Evolutionary conservation across 2,797 vertebrate species (phyloP), one percentile per base, ranked within the genome.

Genomic region (Malurus leucopterus): DNA sequence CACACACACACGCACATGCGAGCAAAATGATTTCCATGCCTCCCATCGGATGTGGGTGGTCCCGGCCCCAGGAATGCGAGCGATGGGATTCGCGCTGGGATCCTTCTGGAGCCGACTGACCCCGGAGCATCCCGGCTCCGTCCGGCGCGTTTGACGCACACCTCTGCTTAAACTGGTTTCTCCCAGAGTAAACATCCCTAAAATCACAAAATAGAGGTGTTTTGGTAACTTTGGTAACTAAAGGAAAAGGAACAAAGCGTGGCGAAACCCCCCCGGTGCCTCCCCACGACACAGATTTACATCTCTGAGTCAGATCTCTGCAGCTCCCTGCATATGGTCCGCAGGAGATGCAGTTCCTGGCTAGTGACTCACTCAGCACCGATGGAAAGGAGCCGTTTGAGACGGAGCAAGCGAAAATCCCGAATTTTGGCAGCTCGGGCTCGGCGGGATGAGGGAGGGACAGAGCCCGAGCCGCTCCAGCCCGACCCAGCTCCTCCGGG

Each of bases 251-350:
- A 92, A 93, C 68, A 58, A 85, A 87, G 92, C 30, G 53, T 32
- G 43, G 24, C 63, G 58, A 55, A 88, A 12, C 59, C 58, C 87
- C 50, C 51, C 49, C 59, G 32, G 83, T 57, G 83, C 92, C 79
- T 92, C 90, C 57, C 76, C 85, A 82, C 58, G 73, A 73, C 83
- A 67, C 92, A 74, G 77, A 91, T 94, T 92, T 89, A 82, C 92
- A 88, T 93, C 84, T 95, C 81, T 94, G 91, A 95, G 95, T 96
- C 94, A 96, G 90, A 88, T 83, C 93, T 86, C 79, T 83, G 92
- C 93, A 91, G 89, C 81, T 96, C 89, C 88, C 86, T 93, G 94
- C 92, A 91, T 63, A 88, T 91, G 93, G 93, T 76, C 93, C 9
- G 40, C 90, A 93, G 49, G 88, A 90, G 82, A 76, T 54, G 92